These are phyloP conservation scores for Etia nguti DNA, from an alignment of 2,113 vertebrate species.

Conservation along the genomic window DNA sequence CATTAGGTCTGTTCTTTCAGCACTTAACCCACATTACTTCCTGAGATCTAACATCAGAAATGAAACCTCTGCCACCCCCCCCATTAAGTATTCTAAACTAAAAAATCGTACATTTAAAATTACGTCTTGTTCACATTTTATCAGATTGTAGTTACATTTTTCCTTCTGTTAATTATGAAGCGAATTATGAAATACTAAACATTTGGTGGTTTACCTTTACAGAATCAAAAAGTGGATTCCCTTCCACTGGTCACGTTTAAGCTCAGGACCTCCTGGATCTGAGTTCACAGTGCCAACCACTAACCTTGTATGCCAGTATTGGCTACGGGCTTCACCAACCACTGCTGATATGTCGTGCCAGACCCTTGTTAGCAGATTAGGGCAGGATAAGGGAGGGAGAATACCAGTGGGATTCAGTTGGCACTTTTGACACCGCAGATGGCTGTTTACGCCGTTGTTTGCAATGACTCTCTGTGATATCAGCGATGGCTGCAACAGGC, in stretches of 20 bases:
- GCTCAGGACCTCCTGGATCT: not conserved
- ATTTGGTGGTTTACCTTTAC: not conserved
- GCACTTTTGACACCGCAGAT: constrained; percentile 45
- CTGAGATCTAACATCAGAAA: not conserved
- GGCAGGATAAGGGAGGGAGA: not conserved
- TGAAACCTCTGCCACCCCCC: not conserved
- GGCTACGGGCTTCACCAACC: not conserved
- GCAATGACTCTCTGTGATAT: constrained; percentile 16
- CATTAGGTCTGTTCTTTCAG: not conserved
- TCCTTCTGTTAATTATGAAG: not conserved
- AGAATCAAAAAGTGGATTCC: not conserved
- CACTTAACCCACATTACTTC: not conserved
- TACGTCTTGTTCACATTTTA: not conserved
- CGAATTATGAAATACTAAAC: not conserved
- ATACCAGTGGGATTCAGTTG: constrained; percentile 40
- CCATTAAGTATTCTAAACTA: not conserved
- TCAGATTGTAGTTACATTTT: not conserved
- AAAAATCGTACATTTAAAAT: not conserved
- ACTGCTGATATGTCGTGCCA: not conserved
- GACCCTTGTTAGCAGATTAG: constrained; percentile 4
- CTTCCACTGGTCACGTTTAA: not conserved
- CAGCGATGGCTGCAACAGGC: constrained; percentile 10
- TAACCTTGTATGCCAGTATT: not conserved
- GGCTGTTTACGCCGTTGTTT: constrained; percentile 45
- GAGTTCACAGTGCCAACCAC: not conserved